phyloP scores from a whole-genome alignment of 1,140 invertebrate species.

The Pissodes strobi region DNA sequence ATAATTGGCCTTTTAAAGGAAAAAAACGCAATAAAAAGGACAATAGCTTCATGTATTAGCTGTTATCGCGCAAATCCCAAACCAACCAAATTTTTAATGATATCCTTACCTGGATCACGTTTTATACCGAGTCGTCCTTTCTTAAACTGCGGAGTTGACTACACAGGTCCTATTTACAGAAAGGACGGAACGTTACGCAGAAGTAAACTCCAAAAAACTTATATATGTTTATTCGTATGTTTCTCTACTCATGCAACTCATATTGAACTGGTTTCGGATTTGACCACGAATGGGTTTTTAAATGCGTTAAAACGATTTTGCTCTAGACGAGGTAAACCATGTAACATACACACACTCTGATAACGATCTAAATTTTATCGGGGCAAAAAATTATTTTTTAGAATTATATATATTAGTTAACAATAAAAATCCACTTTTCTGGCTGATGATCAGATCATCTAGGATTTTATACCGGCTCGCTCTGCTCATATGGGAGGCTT shows the following conservation, averaged over 20 bases:
- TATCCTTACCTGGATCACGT: conserved; percentile 36
- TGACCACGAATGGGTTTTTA: conserved; percentile 52
- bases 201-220: neutral
- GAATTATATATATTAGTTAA: conserved; percentile 1
- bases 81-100: conserved; percentile 44
- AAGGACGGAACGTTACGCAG: neutral
- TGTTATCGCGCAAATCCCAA: conserved; percentile 46
- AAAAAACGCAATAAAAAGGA: conserved; percentile 30
- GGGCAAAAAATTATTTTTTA: conserved; percentile 28
- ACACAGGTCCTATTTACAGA: neutral
- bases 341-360: conserved; percentile 45
- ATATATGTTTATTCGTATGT: neutral
- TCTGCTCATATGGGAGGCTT: neutral
- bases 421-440: conserved; percentile 56
- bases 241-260: conserved; percentile 53
- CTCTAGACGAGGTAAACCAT: conserved; percentile 46
- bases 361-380: conserved; percentile 51
- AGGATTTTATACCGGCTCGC: no score
- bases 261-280: conserved; percentile 51
- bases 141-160: neutral
- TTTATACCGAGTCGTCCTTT: conserved; percentile 33
- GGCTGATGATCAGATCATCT: conserved; percentile 64
- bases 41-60: conserved; percentile 45
- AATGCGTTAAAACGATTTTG: conserved; percentile 53
- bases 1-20: conserved; percentile 43